Conservation (phyloP, 2,113 vertebrate genomes). For the Cervus canadensis region DNA sequence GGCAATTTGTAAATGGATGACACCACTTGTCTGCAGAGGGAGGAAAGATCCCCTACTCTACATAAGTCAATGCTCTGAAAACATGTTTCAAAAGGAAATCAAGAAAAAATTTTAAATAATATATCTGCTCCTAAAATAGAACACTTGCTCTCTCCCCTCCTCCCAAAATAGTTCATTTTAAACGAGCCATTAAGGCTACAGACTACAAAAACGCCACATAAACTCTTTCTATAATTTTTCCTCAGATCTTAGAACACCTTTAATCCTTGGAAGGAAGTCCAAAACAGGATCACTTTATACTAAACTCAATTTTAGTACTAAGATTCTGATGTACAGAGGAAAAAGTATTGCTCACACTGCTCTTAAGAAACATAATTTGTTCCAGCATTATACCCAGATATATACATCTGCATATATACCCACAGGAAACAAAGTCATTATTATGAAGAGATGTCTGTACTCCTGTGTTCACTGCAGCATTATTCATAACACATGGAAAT, state of each 20-base stretch:
- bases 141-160: not conserved
- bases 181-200: not conserved
- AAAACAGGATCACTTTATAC: not conserved
- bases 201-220: not conserved
- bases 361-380: not conserved
- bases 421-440: not conserved
- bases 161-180: not conserved
- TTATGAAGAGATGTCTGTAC: not conserved
- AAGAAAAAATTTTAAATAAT: not conserved
- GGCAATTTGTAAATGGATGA: not conserved
- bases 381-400: not conserved
- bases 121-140: not conserved
- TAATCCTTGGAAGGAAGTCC: not conserved
- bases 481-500: not conserved
- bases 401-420: not conserved
- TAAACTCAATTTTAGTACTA: not conserved
- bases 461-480: not conserved
- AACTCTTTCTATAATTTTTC: not conserved
- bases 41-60: not conserved
- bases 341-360: not conserved
- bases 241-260: not conserved
- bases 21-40: not conserved
- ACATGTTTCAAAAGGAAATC: not conserved
- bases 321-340: not conserved
- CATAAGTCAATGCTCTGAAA: not conserved